Base-by-base conservation (phyloP, 2,797 vertebrate species). In the Neosilurus mollespiculum region DNA sequence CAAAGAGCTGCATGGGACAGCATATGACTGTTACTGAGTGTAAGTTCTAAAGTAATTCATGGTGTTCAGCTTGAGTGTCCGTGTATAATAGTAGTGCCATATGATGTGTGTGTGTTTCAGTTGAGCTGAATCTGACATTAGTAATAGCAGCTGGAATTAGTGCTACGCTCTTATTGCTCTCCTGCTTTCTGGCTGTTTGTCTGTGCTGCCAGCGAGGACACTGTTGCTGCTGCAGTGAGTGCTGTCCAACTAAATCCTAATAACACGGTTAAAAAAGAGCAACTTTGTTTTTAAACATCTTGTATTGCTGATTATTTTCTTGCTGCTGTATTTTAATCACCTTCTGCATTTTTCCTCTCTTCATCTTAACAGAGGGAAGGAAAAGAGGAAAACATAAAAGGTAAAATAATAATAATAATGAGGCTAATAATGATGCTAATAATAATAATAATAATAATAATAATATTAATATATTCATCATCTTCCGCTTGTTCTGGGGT, bases 1-100 rank as follows among this genome's bases (percentile, higher is more conserved):
- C 93, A 11, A 94, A 94, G 87, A 95, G 94, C 88, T 95, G 93
- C 62, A 89, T 92, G 85, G 93, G 92, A 26, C 90, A 89, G 62
- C 91, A 92, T 30, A 90, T 95, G 2, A 91, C 92, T 83, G 89
- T 95, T 24, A 72, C 88, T 64, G 93, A 95, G 1, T 93, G 54
- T 58, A 76, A 76, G 73, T 43, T 76, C 34, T 54, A 59, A 59
- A 76, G 43, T 43, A 3, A 77, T 77, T 43, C 6, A 54, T 56
- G 24, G 64, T 34, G 64, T 26, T 51, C 77, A 77, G 58, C 75
- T 61, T 24, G 20, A 43, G 7, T 24, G 22, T 37, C 20, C 3
- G 18, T 18, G 70, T 34, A 58, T 76, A 37, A 5, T 53, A 37
- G 54, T 61, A 62, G 43, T 61, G 58, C 7, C 34, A 49, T 61